Conservation (phyloP, 2,113 vertebrate genomes). For the Acanthisitta chloris region DNA sequence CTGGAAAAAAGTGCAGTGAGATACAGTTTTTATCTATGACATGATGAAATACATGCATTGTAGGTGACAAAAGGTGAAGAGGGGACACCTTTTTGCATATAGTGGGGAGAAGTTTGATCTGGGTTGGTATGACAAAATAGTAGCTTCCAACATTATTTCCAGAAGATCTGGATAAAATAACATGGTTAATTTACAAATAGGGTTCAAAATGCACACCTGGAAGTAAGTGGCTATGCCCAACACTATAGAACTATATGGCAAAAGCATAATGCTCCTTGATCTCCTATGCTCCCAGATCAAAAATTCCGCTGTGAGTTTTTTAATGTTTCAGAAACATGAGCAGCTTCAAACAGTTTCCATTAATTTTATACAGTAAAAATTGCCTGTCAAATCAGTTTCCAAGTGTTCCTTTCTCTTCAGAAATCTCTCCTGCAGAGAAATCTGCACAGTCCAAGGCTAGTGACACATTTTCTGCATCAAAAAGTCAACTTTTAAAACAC, state of each 20-base stretch:
- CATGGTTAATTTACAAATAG: background rate
- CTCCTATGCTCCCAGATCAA: background rate
- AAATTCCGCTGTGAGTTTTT: background rate
- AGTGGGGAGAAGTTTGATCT: background rate
- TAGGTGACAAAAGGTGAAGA: background rate
- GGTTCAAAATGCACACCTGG: background rate
- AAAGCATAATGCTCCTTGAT: background rate
- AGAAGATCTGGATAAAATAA: background rate
- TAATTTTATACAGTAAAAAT: conserved; percentile 3
- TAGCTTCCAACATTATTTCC: background rate
- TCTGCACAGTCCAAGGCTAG: background rate
- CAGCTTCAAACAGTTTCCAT: background rate
- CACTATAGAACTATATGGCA: background rate
- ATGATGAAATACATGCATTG: background rate
- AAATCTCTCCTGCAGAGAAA: background rate
- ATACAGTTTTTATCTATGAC: background rate
- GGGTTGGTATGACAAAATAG: background rate
- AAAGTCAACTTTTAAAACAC: background rate
- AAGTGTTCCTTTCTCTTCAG: background rate
- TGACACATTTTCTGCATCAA: background rate
- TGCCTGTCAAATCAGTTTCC: background rate
- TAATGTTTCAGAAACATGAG: background rate
- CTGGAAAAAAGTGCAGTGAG: background rate
- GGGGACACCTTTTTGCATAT: background rate
- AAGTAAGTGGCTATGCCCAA: background rate